phyloP scores from a whole-genome alignment of 1,140 invertebrate genomes.

The Meloidogyne chitwoodi region DNA sequence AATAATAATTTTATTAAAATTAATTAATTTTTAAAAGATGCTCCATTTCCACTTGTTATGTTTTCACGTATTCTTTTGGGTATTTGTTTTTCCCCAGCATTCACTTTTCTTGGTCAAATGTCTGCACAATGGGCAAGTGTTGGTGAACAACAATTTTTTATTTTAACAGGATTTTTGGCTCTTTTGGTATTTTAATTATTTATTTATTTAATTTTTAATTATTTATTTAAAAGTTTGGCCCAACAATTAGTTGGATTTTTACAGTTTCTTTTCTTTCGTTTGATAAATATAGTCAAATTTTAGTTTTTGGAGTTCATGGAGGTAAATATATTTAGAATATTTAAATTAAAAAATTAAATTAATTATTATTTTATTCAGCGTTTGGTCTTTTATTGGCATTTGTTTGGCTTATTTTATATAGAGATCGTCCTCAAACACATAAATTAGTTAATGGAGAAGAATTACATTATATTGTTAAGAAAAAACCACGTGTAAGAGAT shows the following conservation, averaged over 20 bases:
- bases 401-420: constrained; percentile 47
- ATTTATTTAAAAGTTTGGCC: constrained; percentile 36
- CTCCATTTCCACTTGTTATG: not conserved
- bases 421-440: constrained; percentile 39
- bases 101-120: constrained; percentile 35
- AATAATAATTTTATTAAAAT: not conserved
- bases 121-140: constrained; percentile 39
- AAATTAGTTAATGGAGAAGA: constrained; percentile 38
- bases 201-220: not conserved
- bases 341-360: not conserved
- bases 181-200: constrained; percentile 21
- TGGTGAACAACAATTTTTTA: constrained; percentile 40
- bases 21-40: not conserved
- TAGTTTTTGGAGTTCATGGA: constrained; percentile 27
- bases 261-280: constrained; percentile 6
- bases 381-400: constrained; percentile 25
- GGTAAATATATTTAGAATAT: not conserved
- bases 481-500: not conserved
- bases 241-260: constrained; percentile 37
- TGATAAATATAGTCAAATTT: constrained; percentile 7
- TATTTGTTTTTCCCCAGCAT: constrained; percentile 27
- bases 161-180: constrained; percentile 27
- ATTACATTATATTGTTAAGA: constrained; percentile 14
- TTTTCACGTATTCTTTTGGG: constrained; percentile 24
- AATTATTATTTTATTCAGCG: not conserved